Conservation (phyloP, 2,888 invertebrate genomes). For the Nomada ruficornis region DNA sequence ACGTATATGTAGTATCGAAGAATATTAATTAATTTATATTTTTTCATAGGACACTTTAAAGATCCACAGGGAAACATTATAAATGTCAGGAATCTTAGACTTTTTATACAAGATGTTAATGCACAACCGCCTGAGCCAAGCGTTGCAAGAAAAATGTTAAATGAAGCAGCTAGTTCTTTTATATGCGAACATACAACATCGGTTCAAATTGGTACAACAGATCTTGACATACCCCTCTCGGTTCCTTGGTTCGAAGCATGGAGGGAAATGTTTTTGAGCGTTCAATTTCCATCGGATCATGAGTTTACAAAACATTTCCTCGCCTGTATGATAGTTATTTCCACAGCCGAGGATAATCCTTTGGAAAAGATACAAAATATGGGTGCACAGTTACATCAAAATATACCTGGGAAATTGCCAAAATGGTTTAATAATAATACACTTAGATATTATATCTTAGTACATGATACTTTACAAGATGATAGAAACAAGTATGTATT, state of each 20-base stretch:
- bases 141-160: constrained; percentile 93
- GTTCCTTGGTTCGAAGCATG: constrained; percentile 98
- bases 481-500: constrained; percentile 90
- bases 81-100: constrained; percentile 90
- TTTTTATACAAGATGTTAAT: constrained; percentile 93
- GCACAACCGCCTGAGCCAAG: constrained; percentile 92
- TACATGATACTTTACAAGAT: constrained; percentile 92
- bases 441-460: constrained; percentile 94
- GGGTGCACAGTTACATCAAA: constrained; percentile 92
- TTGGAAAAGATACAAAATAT: constrained; percentile 92
- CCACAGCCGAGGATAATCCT: constrained; percentile 90
- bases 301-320: constrained; percentile 97
- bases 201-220: constrained; percentile 86
- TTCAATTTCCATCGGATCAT: constrained; percentile 96
- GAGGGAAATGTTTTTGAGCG: constrained; percentile 95
- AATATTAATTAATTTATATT: background rate
- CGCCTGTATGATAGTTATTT: constrained; percentile 92
- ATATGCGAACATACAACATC: constrained; percentile 86
- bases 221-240: constrained; percentile 89
- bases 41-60: constrained; percentile 90
- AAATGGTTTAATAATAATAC: constrained; percentile 93
- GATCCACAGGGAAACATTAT: constrained; percentile 92
- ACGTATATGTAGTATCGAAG: background rate
- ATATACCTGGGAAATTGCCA: constrained; percentile 91
- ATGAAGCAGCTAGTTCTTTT: constrained; percentile 90